Evolutionary conservation across 2,797 vertebrate genomes (phyloP), one percentile per base, ranked within the genome.

Genomic region (Steatocranus sp.): DNA sequence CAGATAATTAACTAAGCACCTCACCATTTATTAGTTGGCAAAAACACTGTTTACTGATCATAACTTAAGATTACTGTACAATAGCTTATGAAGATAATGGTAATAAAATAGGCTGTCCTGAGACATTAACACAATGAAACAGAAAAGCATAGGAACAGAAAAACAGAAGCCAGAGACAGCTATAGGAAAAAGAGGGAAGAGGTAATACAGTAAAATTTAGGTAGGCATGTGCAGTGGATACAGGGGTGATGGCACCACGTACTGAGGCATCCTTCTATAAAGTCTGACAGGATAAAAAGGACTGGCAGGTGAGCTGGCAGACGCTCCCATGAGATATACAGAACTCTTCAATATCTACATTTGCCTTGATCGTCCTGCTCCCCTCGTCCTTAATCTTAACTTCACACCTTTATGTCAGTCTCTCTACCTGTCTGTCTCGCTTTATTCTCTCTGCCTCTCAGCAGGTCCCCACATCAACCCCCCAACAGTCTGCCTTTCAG

Each of bases 401-500:
- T 56, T 79, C 30, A 58, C 17, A 25, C 85, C 76, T 90, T 81
- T 53, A 68, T 77, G 74, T 82, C 74, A 10, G 20, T 41, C 36
- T 58, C 34, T 78, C 58, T 27, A 58, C 27, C 63, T 34, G 74
- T 34, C 68, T 73, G 41, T 73, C 68, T n/a, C 7, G 32, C 83
- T 88, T 63, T 49, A 5, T 58, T 84, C 73, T 75, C 46, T 82
- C 54, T 32, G 43, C 10, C 25, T 73, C 68, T 73, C 68, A 73
- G 68, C 43, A 73, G 68, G 68, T 82, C 73, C 76, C 75, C 41
- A 77, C 80, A 61, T 87, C 79, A 78, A 73, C 85, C 87, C 46
- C 41, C 49, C 49, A 30, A 25, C 54, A 38, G 34, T 41, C 68
- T 53, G 76, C 80, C 87, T 93, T 80, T 83, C 85, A 89, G 74